Base-by-base conservation (phyloP, 1,140 invertebrate species). In the Atopsyche davidsoni region DNA sequence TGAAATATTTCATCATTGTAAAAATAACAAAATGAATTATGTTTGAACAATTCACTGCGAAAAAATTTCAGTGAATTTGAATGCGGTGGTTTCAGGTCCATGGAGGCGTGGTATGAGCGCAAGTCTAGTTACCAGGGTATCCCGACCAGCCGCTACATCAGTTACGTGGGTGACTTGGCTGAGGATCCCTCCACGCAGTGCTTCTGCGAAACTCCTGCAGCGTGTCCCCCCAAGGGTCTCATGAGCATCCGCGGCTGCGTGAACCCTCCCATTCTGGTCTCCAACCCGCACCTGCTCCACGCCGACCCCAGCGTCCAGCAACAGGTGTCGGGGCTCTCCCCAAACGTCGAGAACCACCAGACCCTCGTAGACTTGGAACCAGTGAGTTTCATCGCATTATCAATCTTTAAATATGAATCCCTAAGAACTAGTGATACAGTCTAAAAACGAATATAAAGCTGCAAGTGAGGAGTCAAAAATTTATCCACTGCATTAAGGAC, bases 231-330 rank as follows among this genome's bases (percentile, higher is more conserved):
- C 18, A 82, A 80, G 59, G 87, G 88, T 1, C 67, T 84, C 1
- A 79, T 86, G 64, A 84, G 89, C 63, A 40, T 86, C 4, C 66
- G 64, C 2, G 79, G 79, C 22, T 89, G 86, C 59, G 55, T 79
- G 2, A 79, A 79, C 1, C 80, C 76, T 0, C 88, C 89, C 0
- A 65, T 88, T 14, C 76, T 82, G 13, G 78, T 77, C 0, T 86
- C 89, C 1, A 68, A 86, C 56, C 91, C 92, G 1, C 92, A 96
- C 69, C 92, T 91, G 63, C 84, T 85, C 47, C 70, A 80, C 2
- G 75, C 73, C 1, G 86, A 91, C 63, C 76, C 82, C 1, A 76
- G 70, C 22, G 77, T 89, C 22, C n/a, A 81, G 0, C 60, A 78
- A 1, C 70, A 72, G 18, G 82, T 93, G 0, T 74, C 74, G 17